These are phyloP conservation scores for Sinosuthora webbiana DNA, from an alignment of 2,113 vertebrate species.

Conservation along the genomic window DNA sequence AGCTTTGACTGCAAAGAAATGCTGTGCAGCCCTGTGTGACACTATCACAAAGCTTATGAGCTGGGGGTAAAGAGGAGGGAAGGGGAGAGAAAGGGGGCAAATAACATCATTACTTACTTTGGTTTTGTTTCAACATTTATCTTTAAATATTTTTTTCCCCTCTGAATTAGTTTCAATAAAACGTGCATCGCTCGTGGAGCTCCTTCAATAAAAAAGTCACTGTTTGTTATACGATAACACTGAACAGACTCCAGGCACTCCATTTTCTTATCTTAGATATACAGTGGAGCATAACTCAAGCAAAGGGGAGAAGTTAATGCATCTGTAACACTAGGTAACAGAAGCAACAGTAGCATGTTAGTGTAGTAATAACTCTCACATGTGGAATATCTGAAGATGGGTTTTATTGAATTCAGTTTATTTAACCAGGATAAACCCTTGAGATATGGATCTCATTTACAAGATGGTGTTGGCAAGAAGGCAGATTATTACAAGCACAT, in stretches of 20 bases:
- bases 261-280: slow-evolving; percentile 81
- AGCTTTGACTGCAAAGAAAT: slow-evolving; percentile 3
- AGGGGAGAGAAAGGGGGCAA: slow-evolving; percentile 28
- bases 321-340: slow-evolving; percentile 74
- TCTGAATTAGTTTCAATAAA: slow-evolving; percentile 76
- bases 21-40: neutral
- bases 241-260: slow-evolving; percentile 79
- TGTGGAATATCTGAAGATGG: slow-evolving; percentile 75
- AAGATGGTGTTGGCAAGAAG: slow-evolving; percentile 76
- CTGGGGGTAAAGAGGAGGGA: neutral
- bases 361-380: slow-evolving; percentile 77
- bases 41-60: neutral
- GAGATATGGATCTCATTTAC: slow-evolving; percentile 83
- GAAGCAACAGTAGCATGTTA: slow-evolving; percentile 80
- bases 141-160: slow-evolving; percentile 51
- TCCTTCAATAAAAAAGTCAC: slow-evolving; percentile 81
- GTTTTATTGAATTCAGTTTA: slow-evolving; percentile 83
- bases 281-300: slow-evolving; percentile 77
- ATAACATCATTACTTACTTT: slow-evolving; percentile 48
- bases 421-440: slow-evolving; percentile 77
- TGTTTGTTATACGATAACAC: slow-evolving; percentile 75
- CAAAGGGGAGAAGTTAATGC: slow-evolving; percentile 71
- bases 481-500: slow-evolving; percentile 77
- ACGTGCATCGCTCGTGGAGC: slow-evolving; percentile 58
- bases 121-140: slow-evolving; percentile 61